Base-by-base conservation (phyloP, 2,797 vertebrate genomes). In the Enteromius treurensis region DNA sequence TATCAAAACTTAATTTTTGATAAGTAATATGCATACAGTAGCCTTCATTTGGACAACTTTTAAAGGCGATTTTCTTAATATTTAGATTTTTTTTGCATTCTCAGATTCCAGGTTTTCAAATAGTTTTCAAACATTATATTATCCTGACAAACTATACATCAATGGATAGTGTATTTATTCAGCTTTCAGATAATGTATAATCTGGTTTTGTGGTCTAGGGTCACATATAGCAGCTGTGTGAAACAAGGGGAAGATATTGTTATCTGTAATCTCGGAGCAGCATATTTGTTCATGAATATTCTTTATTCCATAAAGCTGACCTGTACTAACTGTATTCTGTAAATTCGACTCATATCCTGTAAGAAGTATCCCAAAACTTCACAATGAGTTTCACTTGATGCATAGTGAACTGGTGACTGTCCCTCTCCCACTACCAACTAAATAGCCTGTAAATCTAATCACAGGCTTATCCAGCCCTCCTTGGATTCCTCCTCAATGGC, bases 251-350 rank as follows among this genome's bases (percentile, higher is more conserved):
- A 82, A 86, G 70, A 79, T 42, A 86, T 83, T 67, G 42, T 40
- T 74, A 85, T 88, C 84, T 11, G 82, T 89, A 82, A 87, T 80
- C 83, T 81, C 42, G 42, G 77, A 74, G 76, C 78, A 77, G 77
- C 68, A 79, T 79, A 49, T 79, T 78, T 78, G 23, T 86, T 47
- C 62, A 78, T 81, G 74, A 68, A 62, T 68, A 75, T 83, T 86
- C 70, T 83, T 45, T 65, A 23, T 37, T 78, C 68, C 79, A 40
- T 17, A 81, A 81, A 55, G 45, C 81, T 60, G 67, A 58, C 55
- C 64, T 29, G 45, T 70, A 69, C 73, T 23, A 49, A 42, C 23
- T 29, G 10, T 45, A 29, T 42, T 55, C 34, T 80, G 9, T 58
- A 42, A 40, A 42, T 29, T 45, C 0, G 8, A 37, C 64, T 79